Base-by-base conservation (phyloP, 2,797 vertebrate genomes). In the Rhinichthys osculus region DNA sequence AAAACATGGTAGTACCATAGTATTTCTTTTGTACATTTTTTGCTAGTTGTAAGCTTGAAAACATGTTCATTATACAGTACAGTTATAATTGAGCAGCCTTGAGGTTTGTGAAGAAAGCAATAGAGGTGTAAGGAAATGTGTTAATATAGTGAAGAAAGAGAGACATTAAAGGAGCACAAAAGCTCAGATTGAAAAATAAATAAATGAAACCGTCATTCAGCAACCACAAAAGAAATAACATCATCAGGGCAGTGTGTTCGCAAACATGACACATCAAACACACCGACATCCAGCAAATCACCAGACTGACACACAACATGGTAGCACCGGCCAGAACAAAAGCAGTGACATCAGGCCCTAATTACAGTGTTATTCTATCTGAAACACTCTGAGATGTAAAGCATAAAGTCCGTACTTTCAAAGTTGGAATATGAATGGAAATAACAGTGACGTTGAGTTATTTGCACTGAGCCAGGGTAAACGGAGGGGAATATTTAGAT, bases 181-280 rank as follows among this genome's bases (percentile, higher is more conserved):
- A n/a, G 30, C 30, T 35, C 72, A 69, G 50, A 87, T 57, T 16
- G 33, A 76, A 77, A 80, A 64, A 82, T 54, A 82, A 50, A 50
- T 38, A 72, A 82, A 82, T 78, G 14, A 40, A 84, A 67, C 30
- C 66, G 54, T 76, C 76, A 85, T 77, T 72, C 54, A 42, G 7
- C 62, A 82, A 77, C 85, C 83, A 88, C 87, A 82, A 76, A 85
- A 87, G 77, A 84, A 77, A 87, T 59, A 78, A 86, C 67, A 70
- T 83, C 77, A 85, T 84, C 77, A 76, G 42, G 72, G 71, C 67
- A 84, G 81, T 74, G 73, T 87, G 44, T 87, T 83, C 82, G 83
- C 87, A 87, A 90, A 90, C 89, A 90, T 50, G 33, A 71, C 77
- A 76, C 89, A 86, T 88, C 85, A 86, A 86, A 84, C 54, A 47